These are phyloP conservation scores for Tyria jacobaeae DNA, from an alignment of 2,888 invertebrate species.

Conservation along the genomic window DNA sequence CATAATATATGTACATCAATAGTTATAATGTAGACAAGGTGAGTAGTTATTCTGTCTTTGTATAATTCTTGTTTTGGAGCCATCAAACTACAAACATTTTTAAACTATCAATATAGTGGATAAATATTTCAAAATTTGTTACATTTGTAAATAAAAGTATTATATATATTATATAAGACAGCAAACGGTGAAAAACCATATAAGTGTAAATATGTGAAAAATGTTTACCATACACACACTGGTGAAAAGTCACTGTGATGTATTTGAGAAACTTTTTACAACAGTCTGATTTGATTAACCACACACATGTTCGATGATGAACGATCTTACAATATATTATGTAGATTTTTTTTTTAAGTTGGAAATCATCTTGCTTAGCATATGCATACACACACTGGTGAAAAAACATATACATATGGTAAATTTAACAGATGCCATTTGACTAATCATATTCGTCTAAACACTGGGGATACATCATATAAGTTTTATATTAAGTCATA, in stretches of 20 bases:
- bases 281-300: neutral
- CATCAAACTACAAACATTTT: too few species aligned
- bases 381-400: neutral
- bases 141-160: too few species aligned
- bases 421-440: neutral
- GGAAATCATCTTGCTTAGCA: neutral
- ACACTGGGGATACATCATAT: neutral
- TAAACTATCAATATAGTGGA: too few species aligned
- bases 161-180: too few species aligned
- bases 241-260: neutral
- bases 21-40: too few species aligned
- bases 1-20: too few species aligned
- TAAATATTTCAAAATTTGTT: too few species aligned
- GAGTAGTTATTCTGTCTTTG: too few species aligned
- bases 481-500: too few species aligned
- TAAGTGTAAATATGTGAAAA: constrained; percentile 1
- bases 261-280: neutral
- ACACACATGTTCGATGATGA: neutral
- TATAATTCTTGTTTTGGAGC: too few species aligned
- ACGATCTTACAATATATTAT: neutral
- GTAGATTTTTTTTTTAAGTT: neutral
- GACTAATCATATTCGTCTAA: constrained; percentile 5
- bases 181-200: constrained; percentile 1
- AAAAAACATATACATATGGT: neutral
- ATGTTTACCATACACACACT: neutral